These are phyloP conservation scores for Trichomycterus rosablanca DNA, from an alignment of 2,113 vertebrate species.

Conservation along the genomic window DNA sequence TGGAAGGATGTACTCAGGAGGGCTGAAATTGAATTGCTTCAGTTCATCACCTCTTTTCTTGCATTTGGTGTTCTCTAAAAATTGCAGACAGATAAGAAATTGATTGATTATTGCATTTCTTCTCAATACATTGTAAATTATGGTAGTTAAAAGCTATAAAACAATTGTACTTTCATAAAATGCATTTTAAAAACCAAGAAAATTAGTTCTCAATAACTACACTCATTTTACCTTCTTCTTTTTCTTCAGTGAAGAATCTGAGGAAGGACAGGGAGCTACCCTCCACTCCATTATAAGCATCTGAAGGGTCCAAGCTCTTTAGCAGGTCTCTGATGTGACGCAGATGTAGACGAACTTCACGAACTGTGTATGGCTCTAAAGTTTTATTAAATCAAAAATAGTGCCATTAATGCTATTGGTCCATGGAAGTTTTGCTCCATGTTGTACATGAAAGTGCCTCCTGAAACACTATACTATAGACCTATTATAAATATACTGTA, in stretches of 20 bases:
- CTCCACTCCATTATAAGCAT: slow-evolving; percentile 89
- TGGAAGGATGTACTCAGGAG: slow-evolving; percentile 85
- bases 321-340: slow-evolving; percentile 87
- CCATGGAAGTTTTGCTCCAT: too few species aligned
- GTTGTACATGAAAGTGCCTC: too few species aligned
- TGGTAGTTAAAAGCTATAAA: too few species aligned
- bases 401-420: too few species aligned
- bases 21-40: slow-evolving; percentile 77
- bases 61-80: slow-evolving; percentile 69
- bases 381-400: not conserved
- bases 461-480: too few species aligned
- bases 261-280: slow-evolving; percentile 89
- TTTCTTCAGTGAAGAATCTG: slow-evolving; percentile 79
- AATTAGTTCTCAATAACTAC: not conserved
- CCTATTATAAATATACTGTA: too few species aligned
- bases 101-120: not conserved
- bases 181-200: not conserved
- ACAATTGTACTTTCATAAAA: too few species aligned
- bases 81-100: not conserved
- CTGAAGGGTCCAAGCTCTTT: slow-evolving; percentile 86
- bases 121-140: not conserved
- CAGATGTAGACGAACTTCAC: slow-evolving; percentile 89
- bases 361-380: slow-evolving; percentile 83
- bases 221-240: slow-evolving; percentile 62
- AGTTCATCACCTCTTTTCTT: slow-evolving; percentile 70